Evolutionary conservation across 2,888 invertebrate species (phyloP).

Genomic region (Oxyscelio sp.): DNA sequence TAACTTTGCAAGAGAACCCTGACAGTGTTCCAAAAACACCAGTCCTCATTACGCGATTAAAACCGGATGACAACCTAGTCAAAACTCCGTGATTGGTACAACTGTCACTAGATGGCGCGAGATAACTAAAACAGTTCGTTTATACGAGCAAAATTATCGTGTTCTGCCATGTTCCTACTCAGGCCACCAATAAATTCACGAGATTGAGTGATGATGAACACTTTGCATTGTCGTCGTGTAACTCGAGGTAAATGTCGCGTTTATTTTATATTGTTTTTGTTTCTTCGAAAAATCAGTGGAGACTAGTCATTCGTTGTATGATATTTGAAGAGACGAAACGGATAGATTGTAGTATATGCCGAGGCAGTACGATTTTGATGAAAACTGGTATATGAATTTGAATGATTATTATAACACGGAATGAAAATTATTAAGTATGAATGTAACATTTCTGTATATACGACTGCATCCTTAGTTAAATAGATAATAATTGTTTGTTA

Average conservation of each 20-base stretch:
- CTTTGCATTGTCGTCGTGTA: background rate
- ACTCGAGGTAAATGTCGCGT: constrained; percentile 21
- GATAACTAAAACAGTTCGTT: constrained; percentile 14
- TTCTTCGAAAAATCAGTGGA: constrained; percentile 75
- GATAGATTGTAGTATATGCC: constrained; percentile 1
- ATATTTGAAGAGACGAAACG: constrained; percentile 67
- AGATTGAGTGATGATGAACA: constrained; percentile 21
- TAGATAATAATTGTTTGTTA: constrained; percentile 9
- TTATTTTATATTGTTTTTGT: constrained; percentile 28
- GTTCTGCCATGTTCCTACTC: constrained; percentile 71
- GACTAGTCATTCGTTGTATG: constrained; percentile 78
- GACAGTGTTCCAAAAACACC: constrained; percentile 94
- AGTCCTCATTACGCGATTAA: constrained; percentile 93
- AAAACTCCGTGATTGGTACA: constrained; percentile 89
- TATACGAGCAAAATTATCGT: constrained; percentile 39
- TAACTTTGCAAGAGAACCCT: constrained; percentile 93
- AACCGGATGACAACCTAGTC: constrained; percentile 93
- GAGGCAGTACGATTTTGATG: constrained; percentile 12
- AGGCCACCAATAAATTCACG: constrained; percentile 49
- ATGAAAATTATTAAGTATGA: constrained; percentile 39
- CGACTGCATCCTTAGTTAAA: constrained; percentile 3
- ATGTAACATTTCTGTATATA: constrained; percentile 46
- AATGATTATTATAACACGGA: constrained; percentile 13
- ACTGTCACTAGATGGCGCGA: background rate
- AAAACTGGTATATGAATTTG: constrained; percentile 12